phyloP scores from a whole-genome alignment of 1,140 invertebrate species.

The Zaprionus davidi region DNA sequence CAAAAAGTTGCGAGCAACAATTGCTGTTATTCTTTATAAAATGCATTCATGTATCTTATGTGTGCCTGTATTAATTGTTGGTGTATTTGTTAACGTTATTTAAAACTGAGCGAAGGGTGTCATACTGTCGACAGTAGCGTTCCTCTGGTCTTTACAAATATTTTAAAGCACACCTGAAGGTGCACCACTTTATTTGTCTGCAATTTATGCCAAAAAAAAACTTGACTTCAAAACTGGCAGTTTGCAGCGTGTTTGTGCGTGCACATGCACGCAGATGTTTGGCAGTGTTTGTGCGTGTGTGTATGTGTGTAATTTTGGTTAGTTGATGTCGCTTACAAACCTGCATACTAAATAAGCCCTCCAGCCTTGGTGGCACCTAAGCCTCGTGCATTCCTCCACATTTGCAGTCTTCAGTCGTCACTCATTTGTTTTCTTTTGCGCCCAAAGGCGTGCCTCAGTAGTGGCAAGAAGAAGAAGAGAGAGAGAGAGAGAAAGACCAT shows the following conservation, averaged over 20 bases:
- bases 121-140: too few species aligned
- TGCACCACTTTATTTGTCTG: background rate
- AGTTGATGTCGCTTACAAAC: constrained; percentile 73
- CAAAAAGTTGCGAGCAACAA: too few species aligned
- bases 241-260: background rate
- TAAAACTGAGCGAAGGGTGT: too few species aligned
- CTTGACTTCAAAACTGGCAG: constrained; percentile 6
- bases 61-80: too few species aligned
- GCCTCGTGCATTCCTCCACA: constrained; percentile 71
- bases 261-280: constrained; percentile 15
- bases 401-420: constrained; percentile 72
- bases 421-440: constrained; percentile 77
- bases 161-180: background rate
- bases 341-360: constrained; percentile 77
- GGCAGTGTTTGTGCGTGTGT: constrained; percentile 5
- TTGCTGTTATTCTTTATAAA: too few species aligned
- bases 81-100: too few species aligned
- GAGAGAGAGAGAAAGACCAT: background rate
- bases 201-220: constrained; percentile 15
- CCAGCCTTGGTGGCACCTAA: constrained; percentile 6
- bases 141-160: background rate
- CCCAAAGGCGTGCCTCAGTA: constrained; percentile 56
- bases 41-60: too few species aligned
- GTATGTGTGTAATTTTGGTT: constrained; percentile 58
- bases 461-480: background rate